Conservation (phyloP, 2,113 vertebrate genomes). For the Ariopsis seemanni region DNA sequence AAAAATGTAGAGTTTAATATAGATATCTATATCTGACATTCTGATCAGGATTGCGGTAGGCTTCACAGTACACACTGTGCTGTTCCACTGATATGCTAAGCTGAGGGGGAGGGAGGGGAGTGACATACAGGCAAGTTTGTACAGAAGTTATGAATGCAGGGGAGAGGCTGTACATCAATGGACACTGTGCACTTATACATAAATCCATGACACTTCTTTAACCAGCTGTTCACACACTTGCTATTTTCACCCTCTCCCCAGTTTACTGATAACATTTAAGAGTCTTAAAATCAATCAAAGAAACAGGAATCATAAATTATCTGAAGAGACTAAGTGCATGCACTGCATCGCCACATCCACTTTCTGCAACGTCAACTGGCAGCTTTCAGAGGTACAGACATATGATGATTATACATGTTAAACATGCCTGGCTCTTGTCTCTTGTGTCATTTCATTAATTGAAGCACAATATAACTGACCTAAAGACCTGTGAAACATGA, state of each 20-base stretch:
- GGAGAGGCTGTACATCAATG: constrained; percentile 69
- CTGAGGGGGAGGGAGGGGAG: constrained; percentile 63
- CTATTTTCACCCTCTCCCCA: constrained; percentile 45
- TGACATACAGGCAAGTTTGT: constrained; percentile 70
- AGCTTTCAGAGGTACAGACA: not conserved
- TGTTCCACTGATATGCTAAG: constrained; percentile 78
- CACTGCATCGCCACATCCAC: constrained; percentile 58
- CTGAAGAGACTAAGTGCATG: constrained; percentile 68
- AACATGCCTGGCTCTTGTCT: not conserved
- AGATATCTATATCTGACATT: constrained; percentile 77
- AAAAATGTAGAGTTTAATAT: constrained; percentile 81
- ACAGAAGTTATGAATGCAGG: constrained; percentile 70
- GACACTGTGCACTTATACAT: constrained; percentile 61
- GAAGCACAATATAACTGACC: constrained; percentile 18
- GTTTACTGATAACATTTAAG: constrained; percentile 49
- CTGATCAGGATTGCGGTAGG: constrained; percentile 79
- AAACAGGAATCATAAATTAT: constrained; percentile 66
- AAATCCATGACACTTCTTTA: constrained; percentile 50
- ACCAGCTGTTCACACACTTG: constrained; percentile 46
- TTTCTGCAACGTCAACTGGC: not conserved
- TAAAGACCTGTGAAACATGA: not conserved
- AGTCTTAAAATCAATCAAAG: constrained; percentile 60
- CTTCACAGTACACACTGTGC: constrained; percentile 79
- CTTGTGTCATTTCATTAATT: not conserved
- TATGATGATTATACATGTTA: not conserved